Base-by-base conservation (phyloP, 2,113 vertebrate species). In the Neotragus moschatus region DNA sequence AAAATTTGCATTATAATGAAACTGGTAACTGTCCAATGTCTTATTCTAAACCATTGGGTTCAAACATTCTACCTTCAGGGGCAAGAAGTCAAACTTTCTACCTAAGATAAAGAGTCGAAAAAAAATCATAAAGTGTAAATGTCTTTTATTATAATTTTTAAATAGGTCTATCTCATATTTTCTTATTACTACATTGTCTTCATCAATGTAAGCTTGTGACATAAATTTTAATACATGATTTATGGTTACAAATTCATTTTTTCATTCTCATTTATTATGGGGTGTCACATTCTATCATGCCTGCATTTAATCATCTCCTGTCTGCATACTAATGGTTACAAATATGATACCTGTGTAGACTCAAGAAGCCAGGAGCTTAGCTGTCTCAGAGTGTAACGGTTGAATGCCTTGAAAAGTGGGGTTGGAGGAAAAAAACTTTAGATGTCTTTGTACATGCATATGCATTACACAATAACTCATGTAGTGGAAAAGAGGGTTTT, bases 301-400 rank as follows among this genome's bases (percentile, higher is more conserved):
- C 97, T 94, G 92, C 98, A 99, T 99, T 99, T 99, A 99, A 99
- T 99, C 99, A 99, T 99, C 98, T 98, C 85, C 99, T 98, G 98
- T 99, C 99, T 99, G 99, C 99, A 99, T 99, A 99, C 99, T 99
- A 99, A 99, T 99, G 98, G 98, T 99, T 99, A 99, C 99, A 99
- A 99, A 99, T 98, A 98, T 92, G 98, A 99, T 99, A 99, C 99
- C 99, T 99, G 98, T 98, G 98, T 98, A 98, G 98, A 98, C 98
- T 97, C 97, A 98, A 98, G 94, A 98, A 98, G 98, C 98, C 98
- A 98, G 98, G 98, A 97, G 97, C 98, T 99, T 98, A 99, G 98
- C 98, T 99, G 99, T 99, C 98, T 98, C 85, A 77, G 80, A 93
- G 36, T 97, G 98, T 98, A 98, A 98, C 0, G 96, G 98, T 95